These are phyloP conservation scores for Schizopygopsis malacanthus DNA, from an alignment of 2,797 vertebrate species.

Conservation along the genomic window DNA sequence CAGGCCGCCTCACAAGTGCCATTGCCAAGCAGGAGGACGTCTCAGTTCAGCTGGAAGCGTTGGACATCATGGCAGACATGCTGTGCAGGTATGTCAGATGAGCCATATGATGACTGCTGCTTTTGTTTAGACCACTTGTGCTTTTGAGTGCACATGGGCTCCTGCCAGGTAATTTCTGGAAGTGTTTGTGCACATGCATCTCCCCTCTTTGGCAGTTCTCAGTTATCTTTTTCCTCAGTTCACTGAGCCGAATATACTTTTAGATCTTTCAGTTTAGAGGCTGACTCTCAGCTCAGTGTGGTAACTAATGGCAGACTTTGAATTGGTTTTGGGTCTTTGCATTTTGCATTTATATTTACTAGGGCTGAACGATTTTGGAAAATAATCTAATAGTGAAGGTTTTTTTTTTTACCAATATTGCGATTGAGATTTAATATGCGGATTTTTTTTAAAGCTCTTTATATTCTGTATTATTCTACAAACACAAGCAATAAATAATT, in stretches of 20 bases:
- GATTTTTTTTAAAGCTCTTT: no score
- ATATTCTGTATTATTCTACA: no score
- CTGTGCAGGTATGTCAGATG: conserved; percentile 87
- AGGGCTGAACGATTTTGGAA: no score
- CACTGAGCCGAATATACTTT: neutral
- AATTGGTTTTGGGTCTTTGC: conserved; percentile 1
- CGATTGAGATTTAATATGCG: no score
- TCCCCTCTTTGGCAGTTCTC: neutral
- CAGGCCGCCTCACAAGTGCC: conserved; percentile 97
- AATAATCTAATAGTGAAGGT: no score
- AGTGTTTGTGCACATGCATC: neutral
- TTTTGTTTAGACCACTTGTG: conserved; percentile 15
- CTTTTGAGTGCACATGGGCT: neutral
- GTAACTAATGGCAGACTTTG: conserved; percentile 18
- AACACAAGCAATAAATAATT: no score
- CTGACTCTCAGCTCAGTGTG: neutral
- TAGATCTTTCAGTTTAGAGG: conserved; percentile 11
- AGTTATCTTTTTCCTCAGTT: conserved; percentile 14
- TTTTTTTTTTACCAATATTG: no score
- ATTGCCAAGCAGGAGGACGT: conserved; percentile 99
- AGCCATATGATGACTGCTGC: neutral
- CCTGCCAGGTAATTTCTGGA: conserved; percentile 23
- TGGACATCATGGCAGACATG: conserved; percentile 99
- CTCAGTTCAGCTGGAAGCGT: conserved; percentile 95
- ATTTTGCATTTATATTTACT: conserved; percentile 2